Evolutionary conservation across 2,113 vertebrate species (phyloP).

Genomic region (Fulmarus glacialis): DNA sequence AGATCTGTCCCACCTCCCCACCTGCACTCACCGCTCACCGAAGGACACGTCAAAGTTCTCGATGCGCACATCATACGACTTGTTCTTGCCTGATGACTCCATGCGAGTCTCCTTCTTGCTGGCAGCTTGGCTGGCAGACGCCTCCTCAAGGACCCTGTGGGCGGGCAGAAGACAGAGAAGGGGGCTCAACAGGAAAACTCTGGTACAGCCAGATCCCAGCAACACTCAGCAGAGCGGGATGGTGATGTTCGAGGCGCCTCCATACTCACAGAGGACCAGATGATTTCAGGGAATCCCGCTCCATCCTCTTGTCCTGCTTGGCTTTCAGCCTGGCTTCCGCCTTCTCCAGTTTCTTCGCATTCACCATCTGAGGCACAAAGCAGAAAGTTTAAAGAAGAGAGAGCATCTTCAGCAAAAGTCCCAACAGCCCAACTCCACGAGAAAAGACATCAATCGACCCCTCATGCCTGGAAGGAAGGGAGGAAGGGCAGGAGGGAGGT

Average conservation of each 20-base stretch:
- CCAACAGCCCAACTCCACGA: neutral
- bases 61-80: conserved; percentile 94
- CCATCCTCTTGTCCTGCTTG: conserved; percentile 90
- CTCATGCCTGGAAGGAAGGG: neutral
- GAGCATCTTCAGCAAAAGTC: neutral
- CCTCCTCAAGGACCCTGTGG: conserved; percentile 91
- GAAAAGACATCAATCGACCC: neutral
- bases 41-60: conserved; percentile 99
- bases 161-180: neutral
- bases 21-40: conserved; percentile 88
- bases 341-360: conserved; percentile 95
- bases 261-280: conserved; percentile 79
- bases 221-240: neutral
- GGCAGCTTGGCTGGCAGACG: conserved; percentile 95
- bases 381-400: neutral
- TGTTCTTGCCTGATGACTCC: conserved; percentile 94
- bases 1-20: neutral
- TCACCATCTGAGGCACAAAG: conserved; percentile 80
- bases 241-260: neutral
- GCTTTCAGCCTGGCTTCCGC: conserved; percentile 94
- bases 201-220: neutral
- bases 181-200: neutral
- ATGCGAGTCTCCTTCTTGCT: conserved; percentile 94
- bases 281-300: conserved; percentile 85
- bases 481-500: neutral